Base-by-base conservation (phyloP, 1,140 invertebrate species). In the Drosophila carrolli region DNA sequence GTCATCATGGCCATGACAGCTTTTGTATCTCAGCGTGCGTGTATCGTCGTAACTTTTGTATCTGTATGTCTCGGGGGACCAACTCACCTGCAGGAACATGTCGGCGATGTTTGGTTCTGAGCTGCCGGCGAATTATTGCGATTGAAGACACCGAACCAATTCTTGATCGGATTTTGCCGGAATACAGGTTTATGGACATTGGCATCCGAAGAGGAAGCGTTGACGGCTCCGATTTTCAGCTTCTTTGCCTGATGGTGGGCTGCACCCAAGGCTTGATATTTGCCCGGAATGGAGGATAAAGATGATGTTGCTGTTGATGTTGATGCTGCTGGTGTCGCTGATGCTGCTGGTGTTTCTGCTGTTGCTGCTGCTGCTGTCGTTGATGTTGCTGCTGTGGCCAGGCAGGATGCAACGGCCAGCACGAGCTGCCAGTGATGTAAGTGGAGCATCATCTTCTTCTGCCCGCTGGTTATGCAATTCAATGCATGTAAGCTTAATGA, bases 161-260 rank as follows among this genome's bases (percentile, higher is more conserved):
- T 91, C 81, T 91, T 91, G 88, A 91, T 91, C 71, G 90, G 90
- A 91, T 91, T 91, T 67, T 91, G 80, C 78, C 90, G 82, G 62
- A 81, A 81, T 79, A 90, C 89, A 63, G 89, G 89, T 91, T 91
- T 90, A 54, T 66, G 71, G 57, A 50, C 76, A 58, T 57, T 63
- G 50, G 55, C 38, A 32, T 56, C 73, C 61, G 43, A 68, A n/a
- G 48, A 53, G 56, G 51, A 56, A 41, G 56, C 46, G 54, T 41
- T 76, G 73, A 44, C 70, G 19, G 68, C 55, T 51, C 78, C 66
- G 46, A 75, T 61, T 75, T 74, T 67, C 67, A 91, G 74, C 56
- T 86, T 86, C 77, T 91, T 91, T 1, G 89, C 55, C 70, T 86
- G 77, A 40, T 90, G 83, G 46, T 78, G 81, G 66, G 40, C 51